phyloP scores from a whole-genome alignment of 2,113 vertebrate genomes.

The Callaeas wilsoni region DNA sequence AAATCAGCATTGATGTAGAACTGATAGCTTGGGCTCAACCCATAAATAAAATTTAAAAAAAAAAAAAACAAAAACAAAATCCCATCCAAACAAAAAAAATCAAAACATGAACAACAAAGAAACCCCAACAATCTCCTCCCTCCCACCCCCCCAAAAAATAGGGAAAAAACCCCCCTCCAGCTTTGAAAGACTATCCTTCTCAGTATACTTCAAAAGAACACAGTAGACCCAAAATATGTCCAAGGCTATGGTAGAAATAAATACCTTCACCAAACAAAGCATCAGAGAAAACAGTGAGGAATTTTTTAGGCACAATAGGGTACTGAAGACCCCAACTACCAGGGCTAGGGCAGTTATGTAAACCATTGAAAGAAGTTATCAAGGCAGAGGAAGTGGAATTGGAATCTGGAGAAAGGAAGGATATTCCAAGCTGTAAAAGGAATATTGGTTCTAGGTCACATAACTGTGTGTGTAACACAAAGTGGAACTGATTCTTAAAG shows the following conservation, averaged over 20 bases:
- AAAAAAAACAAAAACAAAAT: neutral
- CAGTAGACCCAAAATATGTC: neutral
- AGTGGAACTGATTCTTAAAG: neutral
- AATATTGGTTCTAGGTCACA: neutral
- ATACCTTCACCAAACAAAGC: neutral
- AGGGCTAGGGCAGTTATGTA: neutral
- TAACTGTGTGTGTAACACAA: neutral
- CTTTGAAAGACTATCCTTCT: neutral
- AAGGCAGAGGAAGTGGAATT: neutral
- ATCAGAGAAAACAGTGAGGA: neutral
- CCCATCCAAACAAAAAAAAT: neutral
- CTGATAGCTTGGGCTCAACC: neutral
- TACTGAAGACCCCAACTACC: neutral
- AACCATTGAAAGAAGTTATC: neutral
- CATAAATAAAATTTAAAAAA: neutral
- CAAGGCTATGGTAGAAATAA: neutral
- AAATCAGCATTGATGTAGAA: neutral
- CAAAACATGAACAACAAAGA: neutral
- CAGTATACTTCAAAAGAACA: neutral
- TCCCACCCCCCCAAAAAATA: accelerated
- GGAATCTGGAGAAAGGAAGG: neutral
- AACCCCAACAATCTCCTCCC: neutral
- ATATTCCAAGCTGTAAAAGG: neutral
- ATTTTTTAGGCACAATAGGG: neutral
- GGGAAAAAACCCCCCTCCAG: neutral